A percentile compares a stretch with the other conserved stretches of the same genome.
Conservation (phyloP, 2,797 vertebrate species). For the Syndactyla subalaris region DNA sequence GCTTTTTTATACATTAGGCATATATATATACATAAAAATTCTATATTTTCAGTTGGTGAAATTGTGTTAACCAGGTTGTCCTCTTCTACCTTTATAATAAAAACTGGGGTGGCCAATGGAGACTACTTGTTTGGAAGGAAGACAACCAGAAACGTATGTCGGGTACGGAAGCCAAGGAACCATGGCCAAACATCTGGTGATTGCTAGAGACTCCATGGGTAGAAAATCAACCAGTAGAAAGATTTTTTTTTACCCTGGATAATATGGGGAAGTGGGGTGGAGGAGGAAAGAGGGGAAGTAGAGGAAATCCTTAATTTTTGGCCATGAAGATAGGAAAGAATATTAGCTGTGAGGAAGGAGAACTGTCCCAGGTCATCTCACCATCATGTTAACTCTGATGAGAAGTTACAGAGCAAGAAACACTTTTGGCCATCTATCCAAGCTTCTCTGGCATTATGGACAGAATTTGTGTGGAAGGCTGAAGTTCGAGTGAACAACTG, state of each 20-base stretch:
- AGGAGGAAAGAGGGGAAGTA: neutral
- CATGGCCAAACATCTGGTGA: neutral
- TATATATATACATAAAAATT: neutral
- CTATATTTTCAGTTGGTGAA: neutral
- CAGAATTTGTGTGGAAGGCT: neutral
- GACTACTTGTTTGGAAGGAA: neutral
- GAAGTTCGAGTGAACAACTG: neutral
- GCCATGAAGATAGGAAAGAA: neutral
- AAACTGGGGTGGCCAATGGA: neutral
- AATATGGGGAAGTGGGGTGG: neutral
- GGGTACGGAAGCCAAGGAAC: neutral
- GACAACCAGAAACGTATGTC: neutral
- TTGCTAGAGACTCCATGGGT: neutral
- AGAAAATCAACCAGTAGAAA: neutral
- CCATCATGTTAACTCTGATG: neutral
- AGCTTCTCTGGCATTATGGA: neutral
- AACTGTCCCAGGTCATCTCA: neutral
- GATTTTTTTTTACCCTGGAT: neutral
- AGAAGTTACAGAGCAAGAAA: neutral
- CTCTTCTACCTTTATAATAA: neutral
- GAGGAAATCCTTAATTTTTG: neutral
- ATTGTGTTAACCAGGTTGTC: neutral
- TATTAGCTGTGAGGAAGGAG: neutral
- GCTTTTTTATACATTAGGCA: neutral
- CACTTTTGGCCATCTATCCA: neutral